Evolutionary conservation across 2,888 invertebrate genomes (phyloP).

Genomic region (Himalopsyche tibetana): DNA sequence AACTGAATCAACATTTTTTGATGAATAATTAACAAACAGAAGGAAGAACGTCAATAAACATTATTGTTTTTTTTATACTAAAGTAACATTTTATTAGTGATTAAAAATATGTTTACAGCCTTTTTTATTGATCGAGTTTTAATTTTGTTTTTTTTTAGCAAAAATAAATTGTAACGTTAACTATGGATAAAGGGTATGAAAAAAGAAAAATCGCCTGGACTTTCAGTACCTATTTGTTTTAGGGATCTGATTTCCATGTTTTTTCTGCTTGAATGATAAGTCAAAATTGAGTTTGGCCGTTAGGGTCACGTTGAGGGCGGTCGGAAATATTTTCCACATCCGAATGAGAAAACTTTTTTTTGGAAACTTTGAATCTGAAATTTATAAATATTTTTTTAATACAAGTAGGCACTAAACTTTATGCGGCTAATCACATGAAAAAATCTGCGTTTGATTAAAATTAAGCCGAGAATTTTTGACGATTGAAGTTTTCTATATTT

Average conservation of each 20-base stretch:
- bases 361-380: neutral
- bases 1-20: too few relatives aligned
- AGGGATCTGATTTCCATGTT: slow-evolving; percentile 22
- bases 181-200: too few relatives aligned
- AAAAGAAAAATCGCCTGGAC: too few relatives aligned
- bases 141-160: too few relatives aligned
- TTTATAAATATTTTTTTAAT: neutral
- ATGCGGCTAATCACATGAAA: neutral
- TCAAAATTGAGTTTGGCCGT: slow-evolving; percentile 23
- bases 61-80: too few relatives aligned
- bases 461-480: neutral
- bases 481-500: too few relatives aligned
- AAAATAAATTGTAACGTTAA: too few relatives aligned
- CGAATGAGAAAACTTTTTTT: slow-evolving; percentile 5
- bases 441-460: neutral
- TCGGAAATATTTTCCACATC: slow-evolving; percentile 35
- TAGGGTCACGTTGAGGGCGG: neutral
- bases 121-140: too few relatives aligned
- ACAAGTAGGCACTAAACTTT: neutral
- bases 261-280: slow-evolving; percentile 38
- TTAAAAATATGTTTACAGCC: too few relatives aligned
- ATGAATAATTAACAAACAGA: too few relatives aligned
- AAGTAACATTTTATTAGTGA: too few relatives aligned
- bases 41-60: too few relatives aligned
- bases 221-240: neutral